Evolutionary conservation across 2,797 vertebrate species (phyloP).

Genomic region (Coendou prehensilis): DNA sequence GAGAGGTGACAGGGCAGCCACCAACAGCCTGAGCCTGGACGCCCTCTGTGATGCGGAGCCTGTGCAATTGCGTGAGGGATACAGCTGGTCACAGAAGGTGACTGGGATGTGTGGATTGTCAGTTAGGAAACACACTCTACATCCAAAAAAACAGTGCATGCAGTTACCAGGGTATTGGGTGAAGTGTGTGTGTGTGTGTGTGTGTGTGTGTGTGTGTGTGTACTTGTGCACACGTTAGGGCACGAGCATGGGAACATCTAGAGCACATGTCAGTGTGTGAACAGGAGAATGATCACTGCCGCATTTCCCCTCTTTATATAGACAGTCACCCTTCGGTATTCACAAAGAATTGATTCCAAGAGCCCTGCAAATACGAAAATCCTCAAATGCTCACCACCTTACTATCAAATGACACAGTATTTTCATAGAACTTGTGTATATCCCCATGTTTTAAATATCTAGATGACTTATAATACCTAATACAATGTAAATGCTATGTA

Average conservation of each 20-base stretch:
- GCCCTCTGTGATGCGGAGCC: accelerated
- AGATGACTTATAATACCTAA: not conserved
- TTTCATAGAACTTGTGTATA: too few relatives aligned
- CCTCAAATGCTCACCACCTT: not conserved
- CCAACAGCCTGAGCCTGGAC: accelerated
- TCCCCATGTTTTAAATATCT: not conserved
- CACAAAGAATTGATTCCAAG: not conserved
- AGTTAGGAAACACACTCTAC: not conserved
- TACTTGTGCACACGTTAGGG: too few relatives aligned
- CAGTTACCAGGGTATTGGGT: not conserved
- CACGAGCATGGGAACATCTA: not conserved
- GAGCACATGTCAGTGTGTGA: not conserved
- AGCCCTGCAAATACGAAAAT: not conserved
- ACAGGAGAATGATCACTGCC: not conserved
- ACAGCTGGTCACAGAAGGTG: too few relatives aligned
- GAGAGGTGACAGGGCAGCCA: not conserved
- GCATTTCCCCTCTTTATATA: not conserved
- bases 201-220: too few relatives aligned
- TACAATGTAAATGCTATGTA: not conserved
- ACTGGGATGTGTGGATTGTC: accelerated
- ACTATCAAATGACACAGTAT: not conserved
- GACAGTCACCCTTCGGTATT: not conserved
- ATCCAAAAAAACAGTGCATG: not conserved
- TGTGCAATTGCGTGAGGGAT: accelerated
- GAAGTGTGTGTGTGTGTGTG: not conserved